phyloP scores from a whole-genome alignment of 2,888 invertebrate species.

The Acanthococcus lagerstroemiae region DNA sequence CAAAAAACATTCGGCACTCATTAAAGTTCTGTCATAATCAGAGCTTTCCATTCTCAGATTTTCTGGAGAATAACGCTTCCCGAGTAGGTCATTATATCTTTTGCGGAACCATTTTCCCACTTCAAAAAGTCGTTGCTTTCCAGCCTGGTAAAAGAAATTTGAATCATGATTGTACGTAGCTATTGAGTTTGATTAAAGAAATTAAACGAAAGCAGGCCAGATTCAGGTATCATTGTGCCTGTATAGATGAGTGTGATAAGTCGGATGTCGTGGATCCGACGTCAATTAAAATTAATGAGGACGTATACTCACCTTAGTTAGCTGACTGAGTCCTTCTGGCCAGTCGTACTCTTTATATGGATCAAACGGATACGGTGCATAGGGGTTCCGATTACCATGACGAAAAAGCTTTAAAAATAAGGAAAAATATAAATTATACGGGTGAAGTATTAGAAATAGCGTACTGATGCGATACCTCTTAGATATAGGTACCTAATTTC shows the following conservation, averaged over 20 bases:
- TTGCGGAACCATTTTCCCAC: neutral
- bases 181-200: too few relatives aligned
- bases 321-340: neutral
- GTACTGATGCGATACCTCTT: too few relatives aligned
- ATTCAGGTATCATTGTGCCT: neutral
- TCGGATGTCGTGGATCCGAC: too few relatives aligned
- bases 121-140: neutral
- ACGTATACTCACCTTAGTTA: too few relatives aligned
- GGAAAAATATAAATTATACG: too few relatives aligned
- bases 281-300: too few relatives aligned
- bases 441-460: too few relatives aligned
- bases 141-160: neutral
- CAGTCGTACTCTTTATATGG: neutral
- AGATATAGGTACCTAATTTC: too few relatives aligned
- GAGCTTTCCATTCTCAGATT: neutral
- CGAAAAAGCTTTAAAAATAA: too few relatives aligned
- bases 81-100: neutral
- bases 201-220: neutral
- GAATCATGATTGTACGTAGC: neutral
- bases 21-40: neutral
- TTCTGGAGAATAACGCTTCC: neutral
- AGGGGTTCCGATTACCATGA: too few relatives aligned
- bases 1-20: neutral
- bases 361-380: too few relatives aligned
- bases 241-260: neutral